Evolutionary conservation across 2,797 vertebrate species (phyloP).

Genomic region (Glyptemys insculpta): DNA sequence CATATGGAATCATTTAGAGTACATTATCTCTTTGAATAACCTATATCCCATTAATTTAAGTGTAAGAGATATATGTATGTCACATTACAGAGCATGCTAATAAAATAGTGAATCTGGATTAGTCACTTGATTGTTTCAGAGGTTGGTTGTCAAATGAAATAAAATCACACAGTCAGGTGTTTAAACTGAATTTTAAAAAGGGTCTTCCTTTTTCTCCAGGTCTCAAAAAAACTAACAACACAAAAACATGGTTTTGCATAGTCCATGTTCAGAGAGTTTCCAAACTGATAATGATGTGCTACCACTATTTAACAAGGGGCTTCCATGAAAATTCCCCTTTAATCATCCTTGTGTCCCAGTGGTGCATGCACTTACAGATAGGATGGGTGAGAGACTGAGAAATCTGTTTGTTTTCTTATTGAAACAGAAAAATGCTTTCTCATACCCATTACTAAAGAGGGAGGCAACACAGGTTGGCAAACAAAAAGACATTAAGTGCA

Average conservation of each 20-base stretch:
- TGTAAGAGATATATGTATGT: background rate
- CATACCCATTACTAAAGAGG: background rate
- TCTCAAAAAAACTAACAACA: accelerated
- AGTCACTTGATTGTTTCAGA: background rate
- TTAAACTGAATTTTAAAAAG: background rate
- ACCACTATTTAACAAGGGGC: background rate
- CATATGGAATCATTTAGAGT: background rate
- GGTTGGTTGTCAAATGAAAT: background rate
- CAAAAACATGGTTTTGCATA: background rate
- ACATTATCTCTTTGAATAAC: background rate
- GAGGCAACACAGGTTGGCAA: accelerated
- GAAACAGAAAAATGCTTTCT: background rate
- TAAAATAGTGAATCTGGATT: background rate
- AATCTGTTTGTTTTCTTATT: background rate
- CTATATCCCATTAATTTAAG: background rate
- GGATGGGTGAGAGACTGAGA: background rate
- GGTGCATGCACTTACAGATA: background rate
- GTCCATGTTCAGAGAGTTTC: background rate
- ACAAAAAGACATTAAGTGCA: background rate
- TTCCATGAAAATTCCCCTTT: background rate
- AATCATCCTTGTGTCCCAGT: background rate
- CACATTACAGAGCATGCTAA: background rate
- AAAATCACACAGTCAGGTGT: background rate
- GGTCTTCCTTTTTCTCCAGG: background rate
- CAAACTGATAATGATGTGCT: background rate